Conservation (phyloP, 92 coral and sea anemone genomes). For the Ricordea florida region DNA sequence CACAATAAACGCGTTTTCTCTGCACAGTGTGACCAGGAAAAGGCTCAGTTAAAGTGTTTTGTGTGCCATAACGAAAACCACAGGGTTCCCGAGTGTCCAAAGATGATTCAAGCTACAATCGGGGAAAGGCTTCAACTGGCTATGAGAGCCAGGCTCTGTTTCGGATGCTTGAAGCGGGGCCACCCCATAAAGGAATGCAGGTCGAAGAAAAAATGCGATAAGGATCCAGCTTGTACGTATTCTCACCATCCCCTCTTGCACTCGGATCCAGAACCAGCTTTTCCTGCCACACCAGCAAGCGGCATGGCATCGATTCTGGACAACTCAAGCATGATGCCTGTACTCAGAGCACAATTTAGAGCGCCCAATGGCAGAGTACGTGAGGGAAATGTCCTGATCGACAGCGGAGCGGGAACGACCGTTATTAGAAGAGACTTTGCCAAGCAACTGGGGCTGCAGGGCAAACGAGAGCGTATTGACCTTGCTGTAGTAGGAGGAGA, state of each 20-base stretch:
- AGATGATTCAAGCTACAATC: neutral
- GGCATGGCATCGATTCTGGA: constrained; percentile 36
- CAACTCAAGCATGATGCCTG: constrained; percentile 45
- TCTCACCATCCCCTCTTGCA: constrained; percentile 54
- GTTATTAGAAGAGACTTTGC: too few relatives aligned
- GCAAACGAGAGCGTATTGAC: constrained; percentile 31
- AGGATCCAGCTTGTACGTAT: constrained; percentile 30
- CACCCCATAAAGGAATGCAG: constrained; percentile 42
- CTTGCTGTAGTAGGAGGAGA: constrained; percentile 44
- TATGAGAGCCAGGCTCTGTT: neutral
- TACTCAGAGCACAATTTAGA: constrained; percentile 51
- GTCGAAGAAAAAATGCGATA: constrained; percentile 32
- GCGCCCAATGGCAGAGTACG: constrained; percentile 43
- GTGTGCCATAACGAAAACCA: constrained; percentile 35
- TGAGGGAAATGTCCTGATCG: constrained; percentile 59
- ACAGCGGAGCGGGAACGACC: too few relatives aligned
- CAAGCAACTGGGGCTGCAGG: too few relatives aligned
- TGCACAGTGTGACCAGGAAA: neutral
- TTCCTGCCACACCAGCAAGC: neutral
- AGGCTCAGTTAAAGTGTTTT: constrained; percentile 7
- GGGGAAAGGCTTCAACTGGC: constrained; percentile 9
- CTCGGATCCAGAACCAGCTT: too few relatives aligned
- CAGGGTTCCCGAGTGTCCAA: constrained; percentile 46
- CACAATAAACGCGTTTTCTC: constrained; percentile 9
- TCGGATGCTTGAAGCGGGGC: constrained; percentile 14